Evolutionary conservation across 2,113 vertebrate genomes (phyloP), one percentile per base, ranked within the genome.

Genomic region (Misgurnus anguillicaudatus): DNA sequence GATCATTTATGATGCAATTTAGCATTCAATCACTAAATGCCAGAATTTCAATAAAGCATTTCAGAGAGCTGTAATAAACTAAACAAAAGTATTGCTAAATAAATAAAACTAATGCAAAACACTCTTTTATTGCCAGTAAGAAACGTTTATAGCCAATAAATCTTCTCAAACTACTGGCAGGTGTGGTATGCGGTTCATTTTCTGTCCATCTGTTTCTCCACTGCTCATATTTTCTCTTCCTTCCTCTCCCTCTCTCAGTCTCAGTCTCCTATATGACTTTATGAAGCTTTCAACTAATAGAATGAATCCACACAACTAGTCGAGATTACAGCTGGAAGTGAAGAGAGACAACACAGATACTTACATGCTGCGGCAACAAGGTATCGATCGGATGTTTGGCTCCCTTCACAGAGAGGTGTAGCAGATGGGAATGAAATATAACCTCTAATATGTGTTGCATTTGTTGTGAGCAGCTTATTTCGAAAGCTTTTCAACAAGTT

Each of bases 271-370:
- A n/a, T n/a, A n/a, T n/a, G 58, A 75, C 47, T 63, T 62, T 63
- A 75, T 63, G 72, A 62, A 48, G 58, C 72, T 62, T 75, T 63
- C 58, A 75, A 75, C 14, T 75, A 48, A 75, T 75, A 63, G 72
- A 75, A 21, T 63, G 14, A 42, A 63, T 63, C 58, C 41, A 47
- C 41, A 19, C 58, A 63, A 75, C 47, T 71, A 19, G 17, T 71
- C 69, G 31, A 71, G 51, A 71, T 57, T 71, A 57, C 69, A 71
- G 10, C 36, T 24, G 14, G 24, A 53, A 9, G 14, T 24, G 67
- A 31, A 42, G 36, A 58, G 16, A 21, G 14, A 13, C 48, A 13
- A 11, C 38, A 61, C 55, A 74, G 55, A 74, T 5, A 19, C 71
- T 21, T 11, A 74, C 72, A 75, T 42, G 63, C 58, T 73, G 55